phyloP scores from a whole-genome alignment of 1,140 invertebrate genomes.

The Drosophila pachea region DNA sequence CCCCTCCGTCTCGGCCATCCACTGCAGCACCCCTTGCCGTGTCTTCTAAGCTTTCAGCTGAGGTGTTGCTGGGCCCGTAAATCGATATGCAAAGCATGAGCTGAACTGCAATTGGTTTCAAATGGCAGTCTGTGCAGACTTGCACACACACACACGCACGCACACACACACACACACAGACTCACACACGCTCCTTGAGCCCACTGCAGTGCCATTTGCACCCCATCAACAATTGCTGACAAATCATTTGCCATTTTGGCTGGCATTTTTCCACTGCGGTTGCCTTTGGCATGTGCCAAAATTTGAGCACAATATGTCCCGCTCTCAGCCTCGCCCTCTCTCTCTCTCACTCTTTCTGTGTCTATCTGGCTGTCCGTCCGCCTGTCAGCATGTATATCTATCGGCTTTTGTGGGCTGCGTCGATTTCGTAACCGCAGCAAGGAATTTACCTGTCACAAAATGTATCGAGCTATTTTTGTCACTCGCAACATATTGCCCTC shows the following conservation, averaged over 20 bases:
- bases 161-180: background rate
- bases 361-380: slow-evolving; percentile 7
- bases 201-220: slow-evolving; percentile 23
- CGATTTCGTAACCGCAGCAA: slow-evolving; percentile 67
- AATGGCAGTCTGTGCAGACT: slow-evolving; percentile 6
- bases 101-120: slow-evolving; percentile 39
- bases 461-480: slow-evolving; percentile 74
- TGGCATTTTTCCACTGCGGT: slow-evolving; percentile 65
- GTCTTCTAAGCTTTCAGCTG: slow-evolving; percentile 4
- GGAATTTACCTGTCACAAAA: slow-evolving; percentile 64
- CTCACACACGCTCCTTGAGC: background rate
- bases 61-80: slow-evolving; percentile 21
- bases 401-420: slow-evolving; percentile 38
- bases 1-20: too few species aligned
- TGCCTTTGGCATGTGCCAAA: slow-evolving; percentile 72
- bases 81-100: slow-evolving; percentile 46
- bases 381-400: slow-evolving; percentile 23
- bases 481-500: slow-evolving; percentile 66
- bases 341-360: too few species aligned
- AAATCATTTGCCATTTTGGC: slow-evolving; percentile 72
- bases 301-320: slow-evolving; percentile 62
- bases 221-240: slow-evolving; percentile 66
- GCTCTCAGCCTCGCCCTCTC: too few species aligned
- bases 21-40: background rate
- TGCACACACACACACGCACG: background rate